Base-by-base conservation (phyloP, 2,113 vertebrate genomes). In the Megaceryle torquata region DNA sequence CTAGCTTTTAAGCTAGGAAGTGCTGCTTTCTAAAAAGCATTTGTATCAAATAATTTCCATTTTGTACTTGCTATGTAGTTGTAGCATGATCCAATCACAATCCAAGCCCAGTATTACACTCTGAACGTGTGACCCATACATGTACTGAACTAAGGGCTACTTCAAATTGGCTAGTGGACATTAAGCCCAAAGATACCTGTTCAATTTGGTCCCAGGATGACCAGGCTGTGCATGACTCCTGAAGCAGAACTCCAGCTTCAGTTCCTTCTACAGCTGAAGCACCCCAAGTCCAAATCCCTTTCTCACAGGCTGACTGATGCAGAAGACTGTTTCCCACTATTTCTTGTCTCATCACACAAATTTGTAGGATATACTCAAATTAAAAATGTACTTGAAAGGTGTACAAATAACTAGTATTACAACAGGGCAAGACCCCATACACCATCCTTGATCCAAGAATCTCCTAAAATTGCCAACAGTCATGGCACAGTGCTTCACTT, bases 71-170 rank as follows among this genome's bases (percentile, higher is more conserved):
- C 37, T 22, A 7, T 7, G 2, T 7, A 51, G 11, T 14, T 64
- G 19, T 26, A 12, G 21, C 13, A 17, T 29, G 37, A 79, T 28
- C 21, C 53, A 71, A 3, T 1, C 35, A 74, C 29, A 19, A 29
- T 13, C 39, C 39, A 41, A 79, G 46, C 5, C 26, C 56, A 79
- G 20, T 44, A 51, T 8, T 21, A 67, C 6, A 13, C 15, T 31
- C 19, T 50, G 48, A 59, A 39, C 3, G 0, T 9, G 0, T 9
- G 37, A 44, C 31, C 12, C 18, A 15, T 6, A 0, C 48, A 24
- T 21, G 31, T 19, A n/a, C 16, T 57, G 56, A 19, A 17, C 18
- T 53, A 53, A 51, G 28, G n/a, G 51, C 25, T n/a, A 39, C 51
- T 78, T 60, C 44, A 51, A 24, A 41, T 1, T 35, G 56, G 4